phyloP scores from a whole-genome alignment of 2,113 vertebrate species.

The Holacanthus passer region DNA sequence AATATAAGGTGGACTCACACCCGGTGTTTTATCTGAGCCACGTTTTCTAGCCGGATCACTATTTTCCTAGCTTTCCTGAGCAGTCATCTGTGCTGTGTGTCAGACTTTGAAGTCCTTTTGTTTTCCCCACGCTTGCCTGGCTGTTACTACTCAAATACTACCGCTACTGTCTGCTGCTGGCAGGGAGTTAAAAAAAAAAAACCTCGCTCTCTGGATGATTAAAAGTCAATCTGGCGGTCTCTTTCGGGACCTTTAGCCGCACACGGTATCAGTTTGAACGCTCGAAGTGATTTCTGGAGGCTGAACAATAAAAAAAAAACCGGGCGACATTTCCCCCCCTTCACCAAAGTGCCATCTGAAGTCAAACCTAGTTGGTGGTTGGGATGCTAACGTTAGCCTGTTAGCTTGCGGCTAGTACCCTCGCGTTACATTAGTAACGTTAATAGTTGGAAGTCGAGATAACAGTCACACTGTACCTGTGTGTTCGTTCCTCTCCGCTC shows the following conservation, averaged over 20 bases:
- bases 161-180: constrained; percentile 38
- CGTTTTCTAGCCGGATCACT: background rate
- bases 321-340: background rate
- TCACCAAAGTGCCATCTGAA: constrained; percentile 48
- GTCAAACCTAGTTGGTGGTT: constrained; percentile 49
- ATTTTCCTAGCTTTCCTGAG: background rate
- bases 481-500: constrained; percentile 33
- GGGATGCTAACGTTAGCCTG: constrained; percentile 78
- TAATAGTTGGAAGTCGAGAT: constrained; percentile 74
- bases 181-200: constrained; percentile 10
- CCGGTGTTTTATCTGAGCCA: background rate
- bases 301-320: background rate
- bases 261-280: background rate
- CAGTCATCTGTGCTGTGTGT: constrained; percentile 21
- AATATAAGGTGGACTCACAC: background rate
- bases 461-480: constrained; percentile 76
- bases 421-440: constrained; percentile 78
- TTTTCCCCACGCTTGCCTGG: constrained; percentile 65
- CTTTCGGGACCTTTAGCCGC: background rate
- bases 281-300: background rate
- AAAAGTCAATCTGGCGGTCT: constrained; percentile 21
- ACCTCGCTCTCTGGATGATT: constrained; percentile 34
- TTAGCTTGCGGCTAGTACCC: constrained; percentile 71
- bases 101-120: constrained; percentile 74
- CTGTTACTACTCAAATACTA: constrained; percentile 42